These are phyloP conservation scores for Troilus luridus DNA, from an alignment of 2,888 invertebrate genomes.

Conservation along the genomic window DNA sequence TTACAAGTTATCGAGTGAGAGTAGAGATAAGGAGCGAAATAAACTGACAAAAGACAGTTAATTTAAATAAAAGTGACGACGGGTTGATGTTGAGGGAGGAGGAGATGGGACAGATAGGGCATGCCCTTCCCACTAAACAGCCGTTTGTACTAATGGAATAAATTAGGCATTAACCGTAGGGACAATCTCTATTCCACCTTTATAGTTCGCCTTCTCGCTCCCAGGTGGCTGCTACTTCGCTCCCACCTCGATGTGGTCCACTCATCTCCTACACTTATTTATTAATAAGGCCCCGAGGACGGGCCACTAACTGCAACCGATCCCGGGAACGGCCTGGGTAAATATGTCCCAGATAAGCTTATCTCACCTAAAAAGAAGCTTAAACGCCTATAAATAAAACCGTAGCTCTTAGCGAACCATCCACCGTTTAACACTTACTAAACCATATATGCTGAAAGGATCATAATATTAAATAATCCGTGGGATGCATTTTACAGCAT, in stretches of 20 bases:
- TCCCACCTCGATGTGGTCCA: neutral
- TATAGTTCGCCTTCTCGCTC: neutral
- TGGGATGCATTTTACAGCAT: neutral
- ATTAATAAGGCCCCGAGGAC: neutral
- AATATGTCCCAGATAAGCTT: neutral
- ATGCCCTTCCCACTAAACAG: slow-evolving; percentile 40
- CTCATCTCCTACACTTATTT: neutral
- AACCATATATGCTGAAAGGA: neutral
- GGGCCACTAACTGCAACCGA: neutral
- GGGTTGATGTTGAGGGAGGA: neutral
- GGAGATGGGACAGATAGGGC: neutral
- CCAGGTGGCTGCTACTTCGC: neutral
- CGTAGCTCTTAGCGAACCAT: too few relatives aligned
- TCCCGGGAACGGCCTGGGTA: neutral
- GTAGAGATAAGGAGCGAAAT: neutral
- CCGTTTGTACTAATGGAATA: slow-evolving; percentile 61
- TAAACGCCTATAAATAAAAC: neutral
- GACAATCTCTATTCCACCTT: slow-evolving; percentile 55
- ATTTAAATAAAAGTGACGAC: slow-evolving; percentile 36
- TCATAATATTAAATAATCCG: neutral
- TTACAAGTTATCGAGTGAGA: slow-evolving; percentile 3
- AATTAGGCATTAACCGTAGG: slow-evolving; percentile 59
- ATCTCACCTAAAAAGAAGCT: neutral
- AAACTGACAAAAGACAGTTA: neutral
- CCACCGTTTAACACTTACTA: neutral